A percentile compares a stretch with the other conserved stretches of the same genome.
phyloP scores from a whole-genome alignment of 2,113 vertebrate species.

The Daphoenositta chrysoptera region DNA sequence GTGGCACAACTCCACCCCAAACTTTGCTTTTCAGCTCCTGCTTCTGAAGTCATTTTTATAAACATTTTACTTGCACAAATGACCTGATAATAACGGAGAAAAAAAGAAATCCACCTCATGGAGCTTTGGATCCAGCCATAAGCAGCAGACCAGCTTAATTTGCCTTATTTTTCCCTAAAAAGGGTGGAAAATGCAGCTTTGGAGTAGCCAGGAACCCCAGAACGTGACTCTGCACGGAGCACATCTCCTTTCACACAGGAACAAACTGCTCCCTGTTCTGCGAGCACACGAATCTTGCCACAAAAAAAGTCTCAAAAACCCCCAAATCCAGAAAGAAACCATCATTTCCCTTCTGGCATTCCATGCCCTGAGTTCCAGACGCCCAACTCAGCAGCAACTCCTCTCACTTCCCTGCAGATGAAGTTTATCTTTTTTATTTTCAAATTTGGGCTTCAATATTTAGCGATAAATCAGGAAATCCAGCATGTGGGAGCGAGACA shows the following conservation, averaged over 20 bases:
- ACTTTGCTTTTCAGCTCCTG: background rate
- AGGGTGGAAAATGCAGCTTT: background rate
- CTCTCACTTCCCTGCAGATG: background rate
- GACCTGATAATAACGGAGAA: background rate
- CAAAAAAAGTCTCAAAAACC: too few species aligned
- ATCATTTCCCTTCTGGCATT: background rate
- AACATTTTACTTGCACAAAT: background rate
- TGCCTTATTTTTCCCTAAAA: background rate
- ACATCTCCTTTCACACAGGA: background rate
- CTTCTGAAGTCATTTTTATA: background rate
- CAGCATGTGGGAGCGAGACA: accelerated
- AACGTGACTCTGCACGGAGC: background rate
- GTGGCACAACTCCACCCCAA: background rate
- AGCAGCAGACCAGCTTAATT: background rate
- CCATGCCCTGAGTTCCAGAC: background rate
- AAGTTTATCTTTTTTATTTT: background rate
- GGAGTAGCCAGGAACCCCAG: background rate
- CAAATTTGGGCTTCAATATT: accelerated
- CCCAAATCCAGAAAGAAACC: background rate
- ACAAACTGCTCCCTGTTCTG: accelerated
- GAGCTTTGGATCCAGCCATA: background rate
- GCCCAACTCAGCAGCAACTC: background rate
- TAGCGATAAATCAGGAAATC: accelerated
- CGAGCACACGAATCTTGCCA: accelerated
- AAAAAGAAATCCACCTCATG: background rate